phyloP scores from a whole-genome alignment of 2,797 vertebrate genomes.

The Hyperoplus immaculatus region DNA sequence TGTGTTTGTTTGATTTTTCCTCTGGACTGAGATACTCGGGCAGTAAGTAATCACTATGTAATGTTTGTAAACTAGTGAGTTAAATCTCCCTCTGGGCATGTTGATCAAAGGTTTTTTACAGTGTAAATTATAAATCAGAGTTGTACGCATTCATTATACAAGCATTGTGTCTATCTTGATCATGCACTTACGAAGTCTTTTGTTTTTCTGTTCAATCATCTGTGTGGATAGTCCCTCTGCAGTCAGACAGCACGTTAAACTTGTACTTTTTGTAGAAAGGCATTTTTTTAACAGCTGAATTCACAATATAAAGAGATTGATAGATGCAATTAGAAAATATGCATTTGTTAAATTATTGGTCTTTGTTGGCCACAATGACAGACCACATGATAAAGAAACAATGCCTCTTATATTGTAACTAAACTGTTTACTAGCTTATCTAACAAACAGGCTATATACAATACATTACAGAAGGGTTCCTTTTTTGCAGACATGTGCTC shows the following conservation, averaged over 20 bases:
- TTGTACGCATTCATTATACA: conserved; percentile 38
- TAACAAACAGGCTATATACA: neutral
- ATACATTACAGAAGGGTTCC: neutral
- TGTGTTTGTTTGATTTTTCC: conserved; percentile 45
- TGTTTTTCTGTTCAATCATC: conserved; percentile 40
- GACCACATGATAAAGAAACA: neutral
- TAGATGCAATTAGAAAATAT: conserved; percentile 4
- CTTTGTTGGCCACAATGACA: neutral
- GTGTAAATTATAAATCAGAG: conserved; percentile 62
- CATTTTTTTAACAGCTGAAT: neutral
- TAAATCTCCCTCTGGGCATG: conserved; percentile 40
- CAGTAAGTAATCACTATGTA: conserved; percentile 44
- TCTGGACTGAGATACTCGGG: conserved; percentile 35
- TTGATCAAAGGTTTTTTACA: conserved; percentile 59
- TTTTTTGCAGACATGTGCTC: conserved; percentile 8
- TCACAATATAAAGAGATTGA: neutral
- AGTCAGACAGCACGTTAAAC: conserved; percentile 14
- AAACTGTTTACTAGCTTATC: neutral
- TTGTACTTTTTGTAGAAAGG: conserved; percentile 10
- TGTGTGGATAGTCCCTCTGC: conserved; percentile 24
- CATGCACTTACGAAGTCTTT: conserved; percentile 14
- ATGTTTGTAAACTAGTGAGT: conserved; percentile 35
- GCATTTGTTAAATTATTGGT: neutral
- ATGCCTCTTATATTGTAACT: neutral
- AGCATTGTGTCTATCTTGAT: conserved; percentile 4